A percentile compares a stretch with the other conserved stretches of the same genome.
Evolutionary conservation across 1,140 invertebrate species (phyloP).

Genomic region (Drosophila sechellia): DNA sequence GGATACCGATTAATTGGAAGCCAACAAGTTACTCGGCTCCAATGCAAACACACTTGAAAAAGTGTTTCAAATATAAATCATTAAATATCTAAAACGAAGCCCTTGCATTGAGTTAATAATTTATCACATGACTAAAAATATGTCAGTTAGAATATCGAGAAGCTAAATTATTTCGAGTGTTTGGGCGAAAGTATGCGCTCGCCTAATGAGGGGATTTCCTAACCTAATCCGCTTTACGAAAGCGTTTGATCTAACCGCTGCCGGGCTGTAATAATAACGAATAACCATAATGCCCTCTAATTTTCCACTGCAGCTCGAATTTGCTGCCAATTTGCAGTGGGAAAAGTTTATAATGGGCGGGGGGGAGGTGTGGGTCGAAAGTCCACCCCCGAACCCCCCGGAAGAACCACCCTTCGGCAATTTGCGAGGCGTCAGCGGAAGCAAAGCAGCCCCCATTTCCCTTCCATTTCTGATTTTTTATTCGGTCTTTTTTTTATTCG

Average conservation of each 20-base stretch:
- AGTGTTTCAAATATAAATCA: background rate
- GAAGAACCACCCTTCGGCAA: slow-evolving; percentile 3
- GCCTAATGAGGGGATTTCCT: background rate
- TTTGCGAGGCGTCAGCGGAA: slow-evolving; percentile 48
- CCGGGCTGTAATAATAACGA: background rate
- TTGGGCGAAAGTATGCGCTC: background rate
- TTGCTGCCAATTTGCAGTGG: slow-evolving; percentile 32
- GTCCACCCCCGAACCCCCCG: background rate
- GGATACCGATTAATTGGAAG: slow-evolving; percentile 14
- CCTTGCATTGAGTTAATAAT: too few relatives aligned
- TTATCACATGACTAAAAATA: too few relatives aligned
- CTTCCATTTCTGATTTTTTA: background rate
- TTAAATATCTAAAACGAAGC: background rate
- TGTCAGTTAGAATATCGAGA: too few relatives aligned
- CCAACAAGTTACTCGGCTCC: slow-evolving; percentile 10
- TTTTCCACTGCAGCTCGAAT: slow-evolving; percentile 54
- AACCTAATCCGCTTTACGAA: slow-evolving; percentile 7
- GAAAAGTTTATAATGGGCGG: background rate
- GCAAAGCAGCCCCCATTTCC: background rate
- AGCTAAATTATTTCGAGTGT: background rate
- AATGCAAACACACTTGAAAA: background rate
- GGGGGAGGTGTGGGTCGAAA: too few relatives aligned
- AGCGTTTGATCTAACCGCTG: slow-evolving; percentile 14
- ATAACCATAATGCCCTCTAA: slow-evolving; percentile 45
- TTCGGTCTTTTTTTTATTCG: background rate